Percentiles rank a stretch among this genome's conserved stretches.
Evolutionary conservation across 1,140 invertebrate species (phyloP).

Genomic region (Chrysoperla carnea): DNA sequence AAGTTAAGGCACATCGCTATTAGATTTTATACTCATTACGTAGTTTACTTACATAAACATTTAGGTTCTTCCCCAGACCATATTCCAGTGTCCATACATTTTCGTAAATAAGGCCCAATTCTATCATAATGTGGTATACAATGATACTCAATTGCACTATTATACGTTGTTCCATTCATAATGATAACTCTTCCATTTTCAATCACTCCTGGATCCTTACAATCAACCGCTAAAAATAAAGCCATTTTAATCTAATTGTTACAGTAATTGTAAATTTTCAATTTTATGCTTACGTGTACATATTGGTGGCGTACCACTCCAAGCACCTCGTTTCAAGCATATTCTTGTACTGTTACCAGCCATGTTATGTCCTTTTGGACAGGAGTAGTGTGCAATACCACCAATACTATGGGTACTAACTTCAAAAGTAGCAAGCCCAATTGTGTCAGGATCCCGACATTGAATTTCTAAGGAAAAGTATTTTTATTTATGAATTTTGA

Average conservation of each 20-base stretch:
- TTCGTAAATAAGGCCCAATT: conserved; percentile 60
- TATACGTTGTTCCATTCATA: conserved; percentile 68
- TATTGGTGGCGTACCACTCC: conserved; percentile 58
- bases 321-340: conserved; percentile 62
- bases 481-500: conserved; percentile 1
- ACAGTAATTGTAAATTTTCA: background rate
- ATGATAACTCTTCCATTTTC: conserved; percentile 75
- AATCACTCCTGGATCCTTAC: conserved; percentile 54
- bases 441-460: conserved; percentile 47
- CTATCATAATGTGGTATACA: conserved; percentile 72
- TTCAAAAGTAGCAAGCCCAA: conserved; percentile 33
- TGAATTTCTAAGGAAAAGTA: conserved; percentile 45
- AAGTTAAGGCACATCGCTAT: too few species aligned
- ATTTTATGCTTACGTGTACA: conserved; percentile 52
- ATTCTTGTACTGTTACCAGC: conserved; percentile 59
- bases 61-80: conserved; percentile 72
- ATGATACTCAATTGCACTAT: conserved; percentile 69
- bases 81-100: conserved; percentile 60
- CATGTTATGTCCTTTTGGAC: conserved; percentile 60
- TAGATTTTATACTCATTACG: too few species aligned
- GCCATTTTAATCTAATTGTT: conserved; percentile 7
- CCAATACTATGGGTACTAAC: conserved; percentile 48
- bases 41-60: conserved; percentile 40
- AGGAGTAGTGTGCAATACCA: conserved; percentile 60
- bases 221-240: conserved; percentile 53